Evolutionary conservation across 1,140 invertebrate genomes (phyloP), one percentile per base, ranked within the genome.

Genomic region (Procambarus clarkii): DNA sequence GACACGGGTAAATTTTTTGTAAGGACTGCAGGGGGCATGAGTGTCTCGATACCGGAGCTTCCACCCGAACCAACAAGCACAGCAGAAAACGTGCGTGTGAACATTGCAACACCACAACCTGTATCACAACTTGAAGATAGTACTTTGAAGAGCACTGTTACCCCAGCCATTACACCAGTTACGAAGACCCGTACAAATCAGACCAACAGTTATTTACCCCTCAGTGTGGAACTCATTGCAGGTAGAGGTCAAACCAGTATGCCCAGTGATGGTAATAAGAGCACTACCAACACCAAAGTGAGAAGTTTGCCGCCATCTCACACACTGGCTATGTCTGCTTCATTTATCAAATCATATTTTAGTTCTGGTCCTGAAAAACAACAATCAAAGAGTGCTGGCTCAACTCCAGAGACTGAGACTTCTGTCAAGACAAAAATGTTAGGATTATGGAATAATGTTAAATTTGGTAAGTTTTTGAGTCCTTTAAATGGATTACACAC

Each of bases 371-470:
- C 54, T 34, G 74, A 84, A 24, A 71, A 90, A 45, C 82, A 60
- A 48, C 81, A 84, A 34, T 77, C 44, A n/a, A 80, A 79, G 24
- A 69, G 74, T 45, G 58, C 89, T 54, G 81, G 48, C 18, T 79
- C 83, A 9, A 86, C 89, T 50, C 58, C 82, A n/a, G 89, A 91
- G 11, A 79, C 82, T 34, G 89, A 91, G 58, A 91, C 82, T 7
- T 88, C 87, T 8, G 89, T 91, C 44, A 91, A 91, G 58, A 91
- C 89, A 18, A 91, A 91, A 69, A 84, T 91, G 81, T 54, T 91
- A n/a, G 89, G 89, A 0, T 48, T 91, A 21, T 91, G 89, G 89
- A 91, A 91, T 48, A 91, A 91, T 86, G 89, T 91, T 15, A 91
- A 91, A 71, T 91, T 86, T 86, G 89, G 89, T 91, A 44, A 91